Percentiles rank a stretch among this genome's conserved stretches.
phyloP scores from a whole-genome alignment of 1,140 invertebrate genomes.

The Bursaphelenchus mucronatus region DNA sequence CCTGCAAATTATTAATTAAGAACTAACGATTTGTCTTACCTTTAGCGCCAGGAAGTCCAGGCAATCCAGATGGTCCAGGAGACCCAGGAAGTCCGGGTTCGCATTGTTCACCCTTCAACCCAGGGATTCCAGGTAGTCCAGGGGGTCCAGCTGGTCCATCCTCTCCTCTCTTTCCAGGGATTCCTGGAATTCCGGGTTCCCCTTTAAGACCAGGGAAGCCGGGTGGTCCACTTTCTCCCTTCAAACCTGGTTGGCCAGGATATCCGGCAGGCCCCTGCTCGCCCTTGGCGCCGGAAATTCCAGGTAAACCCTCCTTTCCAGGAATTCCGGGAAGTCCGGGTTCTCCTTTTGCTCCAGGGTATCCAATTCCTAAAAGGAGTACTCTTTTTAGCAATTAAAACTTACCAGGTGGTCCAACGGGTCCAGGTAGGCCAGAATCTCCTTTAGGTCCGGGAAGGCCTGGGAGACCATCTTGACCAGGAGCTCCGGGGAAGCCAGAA shows the following conservation, averaged over 20 bases:
- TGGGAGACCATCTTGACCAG: slow-evolving; percentile 64
- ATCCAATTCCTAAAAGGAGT: slow-evolving; percentile 42
- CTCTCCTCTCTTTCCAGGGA: slow-evolving; percentile 56
- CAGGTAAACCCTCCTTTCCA: slow-evolving; percentile 18
- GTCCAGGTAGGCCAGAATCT: slow-evolving; percentile 58
- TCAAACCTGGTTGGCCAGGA: slow-evolving; percentile 53
- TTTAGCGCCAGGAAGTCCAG: slow-evolving; percentile 42
- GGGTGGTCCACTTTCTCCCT: slow-evolving; percentile 48
- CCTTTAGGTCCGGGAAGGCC: slow-evolving; percentile 68
- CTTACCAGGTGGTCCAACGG: slow-evolving; percentile 56
- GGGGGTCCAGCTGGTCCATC: slow-evolving; percentile 32
- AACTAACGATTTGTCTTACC: slow-evolving; percentile 40
- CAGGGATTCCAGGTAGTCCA: slow-evolving; percentile 47
- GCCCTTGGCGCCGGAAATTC: slow-evolving; percentile 28
- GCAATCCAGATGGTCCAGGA: slow-evolving; percentile 51
- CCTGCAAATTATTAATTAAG: slow-evolving; percentile 20
- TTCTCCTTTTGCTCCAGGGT: slow-evolving; percentile 14
- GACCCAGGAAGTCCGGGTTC: slow-evolving; percentile 18
- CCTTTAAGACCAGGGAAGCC: slow-evolving; percentile 40
- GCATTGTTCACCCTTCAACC: slow-evolving; percentile 49
- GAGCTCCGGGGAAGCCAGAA: slow-evolving; percentile 61
- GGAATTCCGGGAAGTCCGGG: slow-evolving; percentile 39
- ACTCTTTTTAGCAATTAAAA: slow-evolving; percentile 29
- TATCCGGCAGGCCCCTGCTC: slow-evolving; percentile 48
- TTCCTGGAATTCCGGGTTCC: slow-evolving; percentile 23